Conservation (phyloP, 2,797 vertebrate genomes). For the Babyrousa celebensis region DNA sequence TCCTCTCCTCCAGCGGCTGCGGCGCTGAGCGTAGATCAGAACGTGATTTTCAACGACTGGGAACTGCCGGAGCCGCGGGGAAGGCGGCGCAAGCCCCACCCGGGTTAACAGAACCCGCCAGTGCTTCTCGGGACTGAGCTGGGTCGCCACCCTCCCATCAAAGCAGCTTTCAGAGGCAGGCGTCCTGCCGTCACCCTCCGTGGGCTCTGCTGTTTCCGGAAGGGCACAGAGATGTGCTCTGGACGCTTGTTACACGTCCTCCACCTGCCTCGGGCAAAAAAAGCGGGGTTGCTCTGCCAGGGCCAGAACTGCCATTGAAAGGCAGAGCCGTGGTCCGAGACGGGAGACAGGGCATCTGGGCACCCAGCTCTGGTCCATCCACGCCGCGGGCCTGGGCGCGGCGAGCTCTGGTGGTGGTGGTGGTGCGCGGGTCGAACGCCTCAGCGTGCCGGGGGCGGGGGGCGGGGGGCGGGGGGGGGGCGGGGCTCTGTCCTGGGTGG, state of each 20-base stretch:
- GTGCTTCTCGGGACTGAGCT: conserved; percentile 57
- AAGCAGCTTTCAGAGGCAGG: conserved; percentile 59
- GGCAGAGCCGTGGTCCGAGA: neutral
- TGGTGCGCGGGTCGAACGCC: no score
- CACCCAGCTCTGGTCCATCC: rapidly evolving
- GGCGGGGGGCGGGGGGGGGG: neutral
- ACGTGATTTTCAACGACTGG: conserved; percentile 47
- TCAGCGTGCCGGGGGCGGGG: no score
- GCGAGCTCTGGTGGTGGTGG: no score
- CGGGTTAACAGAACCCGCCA: conserved; percentile 49
- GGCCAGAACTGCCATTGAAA: neutral
- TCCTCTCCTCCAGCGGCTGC: neutral
- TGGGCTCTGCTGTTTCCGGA: neutral
- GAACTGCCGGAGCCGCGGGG: neutral
- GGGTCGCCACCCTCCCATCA: rapidly evolving
- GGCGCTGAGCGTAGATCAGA: conserved; percentile 73
- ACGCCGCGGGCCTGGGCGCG: rapidly evolving
- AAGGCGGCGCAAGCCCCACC: rapidly evolving
- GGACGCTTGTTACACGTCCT: neutral
- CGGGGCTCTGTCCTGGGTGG: neutral
- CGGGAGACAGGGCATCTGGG: rapidly evolving
- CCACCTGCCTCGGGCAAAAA: neutral
- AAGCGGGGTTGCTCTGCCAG: neutral
- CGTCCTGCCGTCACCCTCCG: neutral
- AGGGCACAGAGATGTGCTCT: neutral